A percentile compares a stretch with the other conserved stretches of the same genome.
These are phyloP conservation scores for Radopholus similis DNA, from an alignment of 1,140 invertebrate species.

Conservation along the genomic window DNA sequence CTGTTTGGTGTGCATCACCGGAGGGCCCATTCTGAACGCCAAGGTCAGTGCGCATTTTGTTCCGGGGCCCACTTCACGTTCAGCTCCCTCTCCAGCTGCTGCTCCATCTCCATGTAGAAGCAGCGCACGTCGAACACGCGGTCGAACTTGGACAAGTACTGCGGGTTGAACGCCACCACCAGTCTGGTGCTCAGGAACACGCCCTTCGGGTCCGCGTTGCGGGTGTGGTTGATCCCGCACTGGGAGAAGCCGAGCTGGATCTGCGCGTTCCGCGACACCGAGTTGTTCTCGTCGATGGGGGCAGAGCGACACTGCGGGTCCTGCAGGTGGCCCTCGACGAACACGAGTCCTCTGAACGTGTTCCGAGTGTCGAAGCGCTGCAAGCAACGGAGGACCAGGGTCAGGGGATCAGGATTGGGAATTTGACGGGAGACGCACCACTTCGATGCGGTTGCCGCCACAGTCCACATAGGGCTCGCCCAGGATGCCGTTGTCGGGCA, in stretches of 20 bases:
- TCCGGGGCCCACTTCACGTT: conserved; percentile 46
- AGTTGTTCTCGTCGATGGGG: conserved; percentile 31
- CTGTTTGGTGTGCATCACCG: conserved; percentile 52
- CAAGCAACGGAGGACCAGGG: not conserved
- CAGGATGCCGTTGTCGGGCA: conserved; percentile 46
- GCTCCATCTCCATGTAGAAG: conserved; percentile 60
- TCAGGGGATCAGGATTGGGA: not conserved
- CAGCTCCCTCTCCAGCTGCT: conserved; percentile 46
- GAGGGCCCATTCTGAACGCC: conserved; percentile 34
- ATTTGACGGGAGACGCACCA: conserved; percentile 24
- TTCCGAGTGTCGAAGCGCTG: conserved; percentile 52
- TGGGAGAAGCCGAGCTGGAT: conserved; percentile 49
- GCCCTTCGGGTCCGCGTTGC: conserved; percentile 47
- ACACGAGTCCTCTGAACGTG: conserved; percentile 52
- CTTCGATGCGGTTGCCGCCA: conserved; percentile 54
- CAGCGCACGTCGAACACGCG: conserved; percentile 54
- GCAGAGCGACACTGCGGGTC: conserved; percentile 50
- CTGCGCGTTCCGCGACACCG: conserved; percentile 41
- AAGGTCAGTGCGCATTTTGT: too few relatives aligned
- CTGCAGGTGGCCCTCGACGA: conserved; percentile 53
- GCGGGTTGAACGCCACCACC: conserved; percentile 53
- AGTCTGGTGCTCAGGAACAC: conserved; percentile 49
- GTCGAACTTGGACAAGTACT: conserved; percentile 57
- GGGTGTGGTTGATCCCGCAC: conserved; percentile 48
- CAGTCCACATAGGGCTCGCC: conserved; percentile 56